These are phyloP conservation scores for Malurus elegans DNA, from an alignment of 2,113 vertebrate species.

Conservation along the genomic window DNA sequence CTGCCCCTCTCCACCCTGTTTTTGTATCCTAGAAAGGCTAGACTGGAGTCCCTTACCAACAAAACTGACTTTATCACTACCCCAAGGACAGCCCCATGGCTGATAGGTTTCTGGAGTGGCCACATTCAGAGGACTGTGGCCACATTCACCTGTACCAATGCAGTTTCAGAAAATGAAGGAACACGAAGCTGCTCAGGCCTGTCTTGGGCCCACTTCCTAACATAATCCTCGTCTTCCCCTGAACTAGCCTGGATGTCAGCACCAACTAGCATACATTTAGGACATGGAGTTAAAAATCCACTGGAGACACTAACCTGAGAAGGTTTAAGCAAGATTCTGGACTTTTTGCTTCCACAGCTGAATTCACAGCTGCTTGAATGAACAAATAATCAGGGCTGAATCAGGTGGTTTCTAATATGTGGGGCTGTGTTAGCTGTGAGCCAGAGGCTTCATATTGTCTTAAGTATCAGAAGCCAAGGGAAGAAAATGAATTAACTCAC, in stretches of 20 bases:
- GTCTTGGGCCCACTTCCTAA: neutral
- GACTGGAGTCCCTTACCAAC: neutral
- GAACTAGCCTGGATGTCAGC: neutral
- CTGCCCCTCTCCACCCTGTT: neutral
- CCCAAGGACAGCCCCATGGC: neutral
- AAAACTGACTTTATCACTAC: neutral
- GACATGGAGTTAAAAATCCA: neutral
- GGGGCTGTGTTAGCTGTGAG: neutral
- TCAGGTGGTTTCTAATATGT: neutral
- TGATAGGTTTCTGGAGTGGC: neutral
- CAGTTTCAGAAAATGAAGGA: neutral
- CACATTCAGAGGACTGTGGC: neutral
- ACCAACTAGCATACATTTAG: neutral
- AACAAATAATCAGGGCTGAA: neutral
- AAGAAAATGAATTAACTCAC: neutral
- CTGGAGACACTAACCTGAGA: neutral
- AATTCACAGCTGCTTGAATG: neutral
- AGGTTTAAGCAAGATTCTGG: neutral
- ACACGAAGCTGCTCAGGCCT: neutral
- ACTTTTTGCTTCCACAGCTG: neutral
- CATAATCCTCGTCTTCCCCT: neutral
- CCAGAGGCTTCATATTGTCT: neutral
- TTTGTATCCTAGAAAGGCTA: neutral
- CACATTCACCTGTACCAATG: rapidly evolving
- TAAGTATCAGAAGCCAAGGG: neutral